phyloP scores from a whole-genome alignment of 1,140 invertebrate species.

The Hylaeus volcanicus region DNA sequence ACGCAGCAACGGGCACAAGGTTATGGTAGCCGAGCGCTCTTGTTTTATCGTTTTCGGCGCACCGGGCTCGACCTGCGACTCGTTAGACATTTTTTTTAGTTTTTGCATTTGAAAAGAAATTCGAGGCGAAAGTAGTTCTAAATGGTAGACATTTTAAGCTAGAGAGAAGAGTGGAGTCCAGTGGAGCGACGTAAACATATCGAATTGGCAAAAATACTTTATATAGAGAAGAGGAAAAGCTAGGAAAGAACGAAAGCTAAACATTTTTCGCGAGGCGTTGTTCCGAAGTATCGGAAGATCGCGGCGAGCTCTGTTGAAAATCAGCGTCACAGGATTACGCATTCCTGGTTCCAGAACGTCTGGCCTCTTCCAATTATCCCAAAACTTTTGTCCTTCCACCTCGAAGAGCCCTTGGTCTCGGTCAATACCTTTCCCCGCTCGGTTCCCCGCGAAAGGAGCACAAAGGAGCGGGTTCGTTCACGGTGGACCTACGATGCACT shows the following conservation, averaged over 20 bases:
- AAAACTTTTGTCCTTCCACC: constrained; percentile 66
- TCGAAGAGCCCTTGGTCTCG: constrained; percentile 30
- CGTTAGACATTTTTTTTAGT: neutral
- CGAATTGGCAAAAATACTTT: too few relatives aligned
- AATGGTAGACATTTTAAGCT: too few relatives aligned
- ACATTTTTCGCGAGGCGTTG: neutral
- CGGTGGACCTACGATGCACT: constrained; percentile 66
- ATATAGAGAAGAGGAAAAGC: too few relatives aligned
- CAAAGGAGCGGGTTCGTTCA: constrained; percentile 63
- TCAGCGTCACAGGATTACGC: constrained; percentile 58
- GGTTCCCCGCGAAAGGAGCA: constrained; percentile 57
- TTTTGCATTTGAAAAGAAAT: too few relatives aligned
- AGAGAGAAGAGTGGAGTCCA: too few relatives aligned
- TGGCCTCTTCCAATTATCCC: constrained; percentile 65
- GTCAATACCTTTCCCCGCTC: constrained; percentile 56
- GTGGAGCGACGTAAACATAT: too few relatives aligned
- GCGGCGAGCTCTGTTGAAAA: constrained; percentile 55
- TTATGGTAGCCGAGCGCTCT: constrained; percentile 27
- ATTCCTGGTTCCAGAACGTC: constrained; percentile 58
- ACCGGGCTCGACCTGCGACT: constrained; percentile 1
- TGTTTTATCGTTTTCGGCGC: constrained; percentile 10
- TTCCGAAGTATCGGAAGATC: constrained; percentile 8
- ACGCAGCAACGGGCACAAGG: neutral
- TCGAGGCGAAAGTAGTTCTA: too few relatives aligned
- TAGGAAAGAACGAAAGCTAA: neutral